Percentiles rank a stretch among this genome's conserved stretches.
Conservation (phyloP, 1,140 invertebrate species). For the Eumeta japonica region DNA sequence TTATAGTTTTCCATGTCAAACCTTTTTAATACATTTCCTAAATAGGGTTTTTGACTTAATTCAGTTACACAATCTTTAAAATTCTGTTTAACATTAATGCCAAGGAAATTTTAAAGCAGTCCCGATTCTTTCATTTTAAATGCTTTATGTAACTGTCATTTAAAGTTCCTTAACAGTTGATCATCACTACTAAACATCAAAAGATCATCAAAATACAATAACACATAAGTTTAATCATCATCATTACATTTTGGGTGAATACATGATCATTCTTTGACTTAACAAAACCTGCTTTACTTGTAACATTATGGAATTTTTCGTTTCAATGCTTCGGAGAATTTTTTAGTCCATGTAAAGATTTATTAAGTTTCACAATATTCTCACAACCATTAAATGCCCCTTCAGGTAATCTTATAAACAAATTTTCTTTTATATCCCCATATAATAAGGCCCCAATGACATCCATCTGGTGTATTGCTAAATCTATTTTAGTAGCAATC, state of each 20-base stretch:
- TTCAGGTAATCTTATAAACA: constrained; percentile 31
- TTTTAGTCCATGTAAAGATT: constrained; percentile 1
- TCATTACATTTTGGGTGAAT: constrained; percentile 12
- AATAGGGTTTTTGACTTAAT: neutral
- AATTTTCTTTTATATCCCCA: constrained; percentile 25
- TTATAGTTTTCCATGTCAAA: neutral
- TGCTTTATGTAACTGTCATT: neutral
- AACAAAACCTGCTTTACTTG: constrained; percentile 12
- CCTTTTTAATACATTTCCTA: neutral
- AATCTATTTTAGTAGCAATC: constrained; percentile 6
- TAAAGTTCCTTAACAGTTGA: neutral
- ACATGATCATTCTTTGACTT: constrained; percentile 20
- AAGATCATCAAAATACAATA: constrained; percentile 23
- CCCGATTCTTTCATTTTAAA: constrained; percentile 1
- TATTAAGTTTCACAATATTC: constrained; percentile 11
- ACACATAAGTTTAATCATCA: constrained; percentile 11
- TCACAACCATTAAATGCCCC: constrained; percentile 5
- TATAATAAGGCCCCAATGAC: constrained; percentile 39
- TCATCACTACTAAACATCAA: constrained; percentile 16
- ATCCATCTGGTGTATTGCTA: constrained; percentile 33
- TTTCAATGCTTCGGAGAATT: constrained; percentile 11
- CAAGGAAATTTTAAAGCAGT: neutral
- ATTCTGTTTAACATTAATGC: neutral
- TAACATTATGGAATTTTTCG: constrained; percentile 15
- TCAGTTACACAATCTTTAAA: neutral